These are phyloP conservation scores for Diadumene lineata DNA, from an alignment of 92 coral and sea anemone genomes.

Conservation along the genomic window DNA sequence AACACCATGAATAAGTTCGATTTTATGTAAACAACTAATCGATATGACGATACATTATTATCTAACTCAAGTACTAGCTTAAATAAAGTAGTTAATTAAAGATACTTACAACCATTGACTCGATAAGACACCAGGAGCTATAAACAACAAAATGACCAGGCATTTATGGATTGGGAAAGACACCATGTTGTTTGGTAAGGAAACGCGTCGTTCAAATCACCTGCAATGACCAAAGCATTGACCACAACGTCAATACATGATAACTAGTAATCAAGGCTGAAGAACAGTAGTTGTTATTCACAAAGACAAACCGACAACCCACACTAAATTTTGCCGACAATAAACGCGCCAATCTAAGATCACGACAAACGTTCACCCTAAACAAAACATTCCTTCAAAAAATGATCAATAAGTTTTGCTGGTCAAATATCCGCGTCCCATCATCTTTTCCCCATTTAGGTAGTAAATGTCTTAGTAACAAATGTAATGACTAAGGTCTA, in stretches of 20 bases:
- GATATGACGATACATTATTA: too few relatives aligned
- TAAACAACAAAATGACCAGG: conserved; percentile 19
- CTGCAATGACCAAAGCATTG: background rate
- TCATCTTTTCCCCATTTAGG: too few relatives aligned
- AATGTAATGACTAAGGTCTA: too few relatives aligned
- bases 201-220: background rate
- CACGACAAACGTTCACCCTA: background rate
- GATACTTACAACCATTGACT: conserved; percentile 71
- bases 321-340: background rate
- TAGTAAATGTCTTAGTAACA: too few relatives aligned
- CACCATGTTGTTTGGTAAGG: background rate
- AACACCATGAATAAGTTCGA: too few relatives aligned
- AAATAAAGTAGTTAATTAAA: background rate
- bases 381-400: background rate
- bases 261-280: background rate
- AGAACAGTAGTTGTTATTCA: background rate
- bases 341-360: background rate
- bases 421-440: too few relatives aligned
- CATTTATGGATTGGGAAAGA: background rate
- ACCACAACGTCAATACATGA: background rate
- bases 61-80: background rate
- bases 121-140: conserved; percentile 33
- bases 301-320: background rate
- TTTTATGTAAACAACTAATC: too few relatives aligned
- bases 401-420: too few relatives aligned